phyloP scores from a whole-genome alignment of 2,113 vertebrate genomes.

The Perca flavescens region DNA sequence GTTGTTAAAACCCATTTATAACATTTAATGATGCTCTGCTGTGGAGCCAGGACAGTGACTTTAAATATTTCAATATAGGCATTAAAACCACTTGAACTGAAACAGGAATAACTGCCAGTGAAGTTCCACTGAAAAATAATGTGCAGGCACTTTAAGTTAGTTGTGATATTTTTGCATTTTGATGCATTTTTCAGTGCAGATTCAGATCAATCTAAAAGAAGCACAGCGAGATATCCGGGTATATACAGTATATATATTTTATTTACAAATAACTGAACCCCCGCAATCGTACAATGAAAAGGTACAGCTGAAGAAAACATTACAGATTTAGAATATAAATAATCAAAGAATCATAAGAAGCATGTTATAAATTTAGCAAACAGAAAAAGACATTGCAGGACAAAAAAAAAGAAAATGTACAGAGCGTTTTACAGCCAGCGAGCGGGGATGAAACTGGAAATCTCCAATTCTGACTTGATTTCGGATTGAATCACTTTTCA shows the following conservation, averaged over 20 bases:
- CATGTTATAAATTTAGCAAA: conserved; percentile 31
- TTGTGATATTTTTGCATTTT: no score
- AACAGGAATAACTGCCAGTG: no score
- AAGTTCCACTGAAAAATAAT: no score
- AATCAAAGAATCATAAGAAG: conserved; percentile 50
- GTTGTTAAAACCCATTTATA: no score
- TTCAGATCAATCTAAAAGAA: not conserved
- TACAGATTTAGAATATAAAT: conserved; percentile 59
- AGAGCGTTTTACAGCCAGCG: conserved; percentile 1
- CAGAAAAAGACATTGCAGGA: conserved; percentile 28
- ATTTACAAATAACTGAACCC: conserved; percentile 69
- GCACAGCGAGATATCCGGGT: not conserved
- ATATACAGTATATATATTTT: conserved; percentile 70
- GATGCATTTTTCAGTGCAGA: no score
- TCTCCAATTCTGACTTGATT: no score
- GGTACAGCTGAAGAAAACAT: conserved; percentile 48
- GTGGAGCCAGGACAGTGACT: no score
- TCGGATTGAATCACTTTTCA: not conserved
- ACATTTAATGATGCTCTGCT: no score
- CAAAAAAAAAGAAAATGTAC: conserved; percentile 4
- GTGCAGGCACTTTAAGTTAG: no score
- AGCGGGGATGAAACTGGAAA: not conserved
- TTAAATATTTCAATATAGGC: no score
- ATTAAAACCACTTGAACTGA: no score
- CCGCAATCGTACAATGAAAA: not conserved